Evolutionary conservation across 1,140 invertebrate species (phyloP), one percentile per base, ranked within the genome.

Genomic region (Ganaspis sp.): DNA sequence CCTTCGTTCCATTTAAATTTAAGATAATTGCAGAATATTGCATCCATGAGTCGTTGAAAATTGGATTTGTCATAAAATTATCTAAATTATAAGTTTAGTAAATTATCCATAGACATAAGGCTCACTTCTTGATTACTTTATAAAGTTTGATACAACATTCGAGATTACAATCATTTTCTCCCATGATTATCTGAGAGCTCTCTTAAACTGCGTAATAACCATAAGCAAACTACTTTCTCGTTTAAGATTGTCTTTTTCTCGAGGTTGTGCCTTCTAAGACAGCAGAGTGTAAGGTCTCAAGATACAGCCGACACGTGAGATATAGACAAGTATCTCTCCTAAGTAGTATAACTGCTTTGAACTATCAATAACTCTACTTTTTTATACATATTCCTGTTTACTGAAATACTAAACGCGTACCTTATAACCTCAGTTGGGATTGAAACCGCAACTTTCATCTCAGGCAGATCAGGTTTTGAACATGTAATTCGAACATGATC

Each of bases 391-490:
- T 64, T 29, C 58, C 8, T 64, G 58, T 64, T 64, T 64, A 64
- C 58, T 64, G 23, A 64, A 64, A 64, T 34, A 29, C 23, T 64
- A 64, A 64, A 64, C 58, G 45, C 23, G 23, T 64, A 29, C 26
- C 58, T 64, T 64, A n/a, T n/a, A 64, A 64, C 23, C 53, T 54
- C 19, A 23, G 58, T 64, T 64, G 23, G 23, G 23, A 64, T 64
- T 64, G 23, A 64, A 64, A 64, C 58, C 58, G n/a, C 58, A 64
- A 64, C 58, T 64, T 64, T 64, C 58, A 64, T 64, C 58, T n/a
- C 12, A 64, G 23, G 45, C 45, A 17, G 23, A 64, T 64, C 58
- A 29, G 23, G 58, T 64, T 64, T 64, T 64, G 58, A 34, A 64
- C 54, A 9, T 64, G 58, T 64, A 64, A 64, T 64, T 64, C 26